Evolutionary conservation across 2,113 vertebrate species (phyloP).

Genomic region (Crotalus horridus): DNA sequence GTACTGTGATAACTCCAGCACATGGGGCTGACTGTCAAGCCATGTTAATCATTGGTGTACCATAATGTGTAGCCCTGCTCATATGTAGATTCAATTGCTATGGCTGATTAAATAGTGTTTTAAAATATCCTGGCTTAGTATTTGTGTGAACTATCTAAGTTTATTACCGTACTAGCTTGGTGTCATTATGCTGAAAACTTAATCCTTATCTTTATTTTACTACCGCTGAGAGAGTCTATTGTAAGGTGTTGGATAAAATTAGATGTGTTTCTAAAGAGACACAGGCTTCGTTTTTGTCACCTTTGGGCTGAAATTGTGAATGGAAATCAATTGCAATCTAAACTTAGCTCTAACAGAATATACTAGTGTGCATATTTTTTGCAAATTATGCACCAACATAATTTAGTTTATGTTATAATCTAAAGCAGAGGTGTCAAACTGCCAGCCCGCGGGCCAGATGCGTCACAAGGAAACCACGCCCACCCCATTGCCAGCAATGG

Average conservation of each 20-base stretch:
- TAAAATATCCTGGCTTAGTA: not conserved
- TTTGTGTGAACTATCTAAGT: not conserved
- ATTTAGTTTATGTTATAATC: not conserved
- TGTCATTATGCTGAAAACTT: not conserved
- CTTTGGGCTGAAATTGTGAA: not conserved
- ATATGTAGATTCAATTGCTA: not conserved
- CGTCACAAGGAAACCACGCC: too few relatives aligned
- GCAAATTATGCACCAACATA: not conserved
- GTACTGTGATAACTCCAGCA: not conserved
- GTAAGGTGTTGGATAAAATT: not conserved
- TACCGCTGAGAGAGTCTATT: not conserved
- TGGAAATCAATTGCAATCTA: not conserved
- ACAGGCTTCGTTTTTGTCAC: not conserved
- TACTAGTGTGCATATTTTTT: not conserved
- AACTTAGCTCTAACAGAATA: not conserved
- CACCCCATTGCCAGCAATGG: too few relatives aligned
- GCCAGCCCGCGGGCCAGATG: too few relatives aligned
- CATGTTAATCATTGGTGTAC: not conserved
- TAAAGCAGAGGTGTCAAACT: too few relatives aligned
- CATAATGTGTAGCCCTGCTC: not conserved
- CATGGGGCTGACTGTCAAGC: not conserved
- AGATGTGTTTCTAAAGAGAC: not conserved
- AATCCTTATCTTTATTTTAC: not conserved
- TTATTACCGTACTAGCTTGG: not conserved
- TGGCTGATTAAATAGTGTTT: not conserved